These are phyloP conservation scores for Drosophila peninsularis DNA, from an alignment of 2,888 invertebrate species.

Conservation along the genomic window DNA sequence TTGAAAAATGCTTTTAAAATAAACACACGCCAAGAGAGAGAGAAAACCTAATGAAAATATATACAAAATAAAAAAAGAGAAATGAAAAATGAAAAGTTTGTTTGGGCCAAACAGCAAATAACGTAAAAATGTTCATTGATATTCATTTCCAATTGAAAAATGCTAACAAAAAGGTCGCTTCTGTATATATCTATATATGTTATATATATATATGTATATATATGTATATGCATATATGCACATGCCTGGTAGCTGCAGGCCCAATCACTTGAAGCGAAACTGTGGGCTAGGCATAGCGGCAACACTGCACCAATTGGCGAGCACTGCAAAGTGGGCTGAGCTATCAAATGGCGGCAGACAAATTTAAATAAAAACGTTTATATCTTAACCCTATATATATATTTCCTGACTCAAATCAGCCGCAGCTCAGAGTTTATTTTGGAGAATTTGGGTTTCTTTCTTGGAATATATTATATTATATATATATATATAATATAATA, in stretches of 20 bases:
- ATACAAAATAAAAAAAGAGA: background rate
- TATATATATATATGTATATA: slow-evolving; percentile 6
- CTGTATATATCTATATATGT: slow-evolving; percentile 2
- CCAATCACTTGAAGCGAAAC: slow-evolving; percentile 28
- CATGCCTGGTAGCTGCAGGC: slow-evolving; percentile 12
- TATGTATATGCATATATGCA: slow-evolving; percentile 9
- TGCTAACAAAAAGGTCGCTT: slow-evolving; percentile 38
- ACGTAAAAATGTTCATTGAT: slow-evolving; percentile 45
- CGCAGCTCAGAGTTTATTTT: no score
- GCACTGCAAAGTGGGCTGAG: slow-evolving; percentile 28
- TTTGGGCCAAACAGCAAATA: slow-evolving; percentile 38
- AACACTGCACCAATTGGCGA: slow-evolving; percentile 47
- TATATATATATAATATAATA: no score
- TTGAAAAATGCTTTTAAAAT: slow-evolving; percentile 44
- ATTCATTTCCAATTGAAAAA: slow-evolving; percentile 54
- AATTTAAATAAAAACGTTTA: background rate
- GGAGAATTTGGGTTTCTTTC: no score
- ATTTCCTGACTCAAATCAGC: no score
- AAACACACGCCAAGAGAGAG: slow-evolving; percentile 10
- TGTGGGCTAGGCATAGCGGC: slow-evolving; percentile 32
- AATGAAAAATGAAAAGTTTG: background rate
- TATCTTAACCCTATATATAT: no score
- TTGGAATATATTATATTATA: no score
- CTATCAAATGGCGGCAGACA: background rate
- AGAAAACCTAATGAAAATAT: slow-evolving; percentile 22